A percentile compares a stretch with the other conserved stretches of the same genome.
Conservation (phyloP, 2,888 invertebrate genomes). For the Tupiocoris notatus region DNA sequence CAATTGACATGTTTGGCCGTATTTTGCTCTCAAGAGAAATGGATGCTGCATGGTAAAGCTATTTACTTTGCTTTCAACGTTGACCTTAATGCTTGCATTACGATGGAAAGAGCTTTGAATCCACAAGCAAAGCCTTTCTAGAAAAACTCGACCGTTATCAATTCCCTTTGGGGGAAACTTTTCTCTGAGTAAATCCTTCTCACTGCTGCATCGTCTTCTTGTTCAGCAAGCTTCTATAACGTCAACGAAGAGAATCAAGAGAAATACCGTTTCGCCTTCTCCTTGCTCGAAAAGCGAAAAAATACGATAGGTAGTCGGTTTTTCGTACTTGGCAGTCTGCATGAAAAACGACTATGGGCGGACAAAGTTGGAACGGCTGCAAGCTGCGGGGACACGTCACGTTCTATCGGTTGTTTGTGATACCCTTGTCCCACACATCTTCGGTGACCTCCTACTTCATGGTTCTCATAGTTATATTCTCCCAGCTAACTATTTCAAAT, state of each 20-base stretch:
- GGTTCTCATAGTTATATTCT: not conserved
- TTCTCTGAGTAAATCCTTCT: not conserved
- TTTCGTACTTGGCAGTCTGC: not conserved
- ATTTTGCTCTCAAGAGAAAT: too few species aligned
- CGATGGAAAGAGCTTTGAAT: not conserved
- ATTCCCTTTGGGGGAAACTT: not conserved
- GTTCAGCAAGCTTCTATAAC: not conserved
- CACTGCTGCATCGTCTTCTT: not conserved
- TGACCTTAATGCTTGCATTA: not conserved
- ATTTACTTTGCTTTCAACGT: not conserved
- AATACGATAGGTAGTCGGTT: not conserved
- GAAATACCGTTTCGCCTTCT: not conserved
- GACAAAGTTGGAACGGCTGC: not conserved
- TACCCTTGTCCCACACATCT: not conserved
- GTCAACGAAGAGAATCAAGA: not conserved
- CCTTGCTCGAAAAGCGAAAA: not conserved
- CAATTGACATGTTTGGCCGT: too few species aligned
- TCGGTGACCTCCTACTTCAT: not conserved
- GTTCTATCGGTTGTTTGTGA: not conserved
- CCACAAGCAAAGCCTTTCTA: not conserved
- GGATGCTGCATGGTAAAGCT: too few species aligned
- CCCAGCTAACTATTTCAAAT: not conserved
- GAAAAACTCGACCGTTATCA: not conserved
- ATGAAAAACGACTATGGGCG: not conserved
- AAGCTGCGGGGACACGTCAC: not conserved